These are phyloP conservation scores for Galaxea fascicularis DNA, from an alignment of 92 coral and sea anemone genomes.

Conservation along the genomic window DNA sequence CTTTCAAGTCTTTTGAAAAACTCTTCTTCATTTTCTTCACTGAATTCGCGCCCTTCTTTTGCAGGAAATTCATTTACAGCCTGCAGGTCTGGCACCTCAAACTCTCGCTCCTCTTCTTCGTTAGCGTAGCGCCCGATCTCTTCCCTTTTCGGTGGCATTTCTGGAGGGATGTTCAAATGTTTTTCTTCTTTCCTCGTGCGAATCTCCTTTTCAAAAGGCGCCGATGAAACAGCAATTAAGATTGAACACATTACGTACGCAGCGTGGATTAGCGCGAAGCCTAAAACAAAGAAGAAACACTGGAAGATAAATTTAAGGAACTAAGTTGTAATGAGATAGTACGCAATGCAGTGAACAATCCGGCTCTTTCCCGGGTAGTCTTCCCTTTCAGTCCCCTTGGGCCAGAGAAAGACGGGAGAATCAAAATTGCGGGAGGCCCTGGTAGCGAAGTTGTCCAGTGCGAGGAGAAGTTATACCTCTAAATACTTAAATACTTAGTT, in stretches of 20 bases:
- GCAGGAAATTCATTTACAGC: slow-evolving; percentile 8
- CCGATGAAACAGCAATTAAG: slow-evolving; percentile 15
- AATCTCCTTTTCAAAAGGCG: slow-evolving; percentile 22
- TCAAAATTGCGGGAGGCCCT: no score
- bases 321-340: no score
- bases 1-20: slow-evolving; percentile 27
- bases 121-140: background rate
- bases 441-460: no score
- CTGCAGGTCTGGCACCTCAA: background rate
- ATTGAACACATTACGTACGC: background rate
- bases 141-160: slow-evolving; percentile 18
- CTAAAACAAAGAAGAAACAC: background rate
- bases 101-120: slow-evolving; percentile 1
- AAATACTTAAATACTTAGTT: no score
- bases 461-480: no score
- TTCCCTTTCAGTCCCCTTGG: no score
- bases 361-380: no score
- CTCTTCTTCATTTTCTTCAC: slow-evolving; percentile 3
- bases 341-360: no score
- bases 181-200: slow-evolving; percentile 13
- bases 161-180: slow-evolving; percentile 13
- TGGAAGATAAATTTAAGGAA: no score
- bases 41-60: background rate
- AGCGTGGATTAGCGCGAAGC: background rate
- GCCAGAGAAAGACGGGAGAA: no score